These are phyloP conservation scores for Cecidostiba fungosa DNA, from an alignment of 2,888 invertebrate genomes.

Conservation along the genomic window DNA sequence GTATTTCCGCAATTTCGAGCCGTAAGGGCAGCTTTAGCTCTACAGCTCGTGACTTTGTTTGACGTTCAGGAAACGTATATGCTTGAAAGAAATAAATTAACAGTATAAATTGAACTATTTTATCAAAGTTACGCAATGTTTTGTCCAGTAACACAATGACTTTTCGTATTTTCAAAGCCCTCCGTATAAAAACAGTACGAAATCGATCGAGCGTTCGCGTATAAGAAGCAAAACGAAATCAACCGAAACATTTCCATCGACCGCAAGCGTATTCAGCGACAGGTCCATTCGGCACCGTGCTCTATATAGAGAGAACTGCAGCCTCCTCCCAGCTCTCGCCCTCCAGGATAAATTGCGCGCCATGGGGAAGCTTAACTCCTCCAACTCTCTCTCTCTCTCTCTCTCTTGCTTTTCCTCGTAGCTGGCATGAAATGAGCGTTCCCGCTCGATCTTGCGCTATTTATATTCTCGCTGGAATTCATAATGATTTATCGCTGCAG, in stretches of 20 bases:
- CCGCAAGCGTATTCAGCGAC: slow-evolving; percentile 29
- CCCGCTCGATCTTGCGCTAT: slow-evolving; percentile 67
- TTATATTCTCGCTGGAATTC: slow-evolving; percentile 68
- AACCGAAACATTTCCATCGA: neutral
- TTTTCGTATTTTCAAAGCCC: neutral
- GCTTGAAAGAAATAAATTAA: neutral
- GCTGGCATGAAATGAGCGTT: slow-evolving; percentile 60
- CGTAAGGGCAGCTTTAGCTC: neutral
- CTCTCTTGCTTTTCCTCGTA: neutral
- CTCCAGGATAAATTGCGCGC: neutral
- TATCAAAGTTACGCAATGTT: neutral
- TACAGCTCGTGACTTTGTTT: neutral
- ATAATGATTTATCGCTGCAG: slow-evolving; percentile 66
- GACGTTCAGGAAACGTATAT: neutral
- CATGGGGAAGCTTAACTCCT: neutral
- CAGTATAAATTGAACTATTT: neutral
- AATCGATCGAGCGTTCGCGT: neutral
- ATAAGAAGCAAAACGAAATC: neutral
- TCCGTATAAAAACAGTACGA: neutral
- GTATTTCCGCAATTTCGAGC: slow-evolving; percentile 4
- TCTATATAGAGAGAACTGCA: neutral
- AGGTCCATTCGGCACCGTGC: slow-evolving; percentile 34
- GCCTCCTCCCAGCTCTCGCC: too few relatives aligned
- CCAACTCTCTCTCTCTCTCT: too few relatives aligned
- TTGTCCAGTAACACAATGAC: neutral